Conservation (phyloP, 2,888 invertebrate species). For the Apamea sordens region DNA sequence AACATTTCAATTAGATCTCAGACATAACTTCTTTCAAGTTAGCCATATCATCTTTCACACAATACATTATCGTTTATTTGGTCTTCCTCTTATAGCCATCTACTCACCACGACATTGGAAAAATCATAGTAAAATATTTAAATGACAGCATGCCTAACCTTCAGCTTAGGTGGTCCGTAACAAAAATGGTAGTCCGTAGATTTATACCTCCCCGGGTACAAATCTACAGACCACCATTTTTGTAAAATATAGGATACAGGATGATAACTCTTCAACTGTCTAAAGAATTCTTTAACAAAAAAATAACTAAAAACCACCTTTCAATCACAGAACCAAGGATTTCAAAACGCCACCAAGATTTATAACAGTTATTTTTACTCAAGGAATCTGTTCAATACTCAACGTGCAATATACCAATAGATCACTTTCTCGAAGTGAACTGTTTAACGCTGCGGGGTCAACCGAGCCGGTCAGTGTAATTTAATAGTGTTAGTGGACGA, state of each 20-base stretch:
- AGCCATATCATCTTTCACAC: neutral
- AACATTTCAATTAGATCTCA: neutral
- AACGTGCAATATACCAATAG: conserved; percentile 23
- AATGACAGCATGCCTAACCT: neutral
- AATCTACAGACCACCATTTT: neutral
- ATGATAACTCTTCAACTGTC: neutral
- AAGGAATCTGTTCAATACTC: conserved; percentile 19
- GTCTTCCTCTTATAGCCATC: neutral
- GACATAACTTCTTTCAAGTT: neutral
- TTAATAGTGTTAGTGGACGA: conserved; percentile 50
- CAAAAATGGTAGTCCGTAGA: too few relatives aligned
- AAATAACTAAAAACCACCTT: neutral
- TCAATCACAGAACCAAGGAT: conserved; percentile 9
- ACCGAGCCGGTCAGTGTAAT: conserved; percentile 42
- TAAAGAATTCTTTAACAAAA: neutral
- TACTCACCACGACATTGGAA: neutral
- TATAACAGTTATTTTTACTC: conserved; percentile 27
- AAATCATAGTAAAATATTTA: neutral
- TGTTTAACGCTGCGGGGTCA: conserved; percentile 47
- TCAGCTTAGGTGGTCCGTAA: neutral
- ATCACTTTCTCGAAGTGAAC: conserved; percentile 40
- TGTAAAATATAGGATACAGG: neutral
- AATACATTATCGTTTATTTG: neutral
- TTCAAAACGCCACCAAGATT: conserved; percentile 1
- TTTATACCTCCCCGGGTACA: too few relatives aligned